Conservation (phyloP, 2,797 vertebrate species). For the Gallinago nigripennis region DNA sequence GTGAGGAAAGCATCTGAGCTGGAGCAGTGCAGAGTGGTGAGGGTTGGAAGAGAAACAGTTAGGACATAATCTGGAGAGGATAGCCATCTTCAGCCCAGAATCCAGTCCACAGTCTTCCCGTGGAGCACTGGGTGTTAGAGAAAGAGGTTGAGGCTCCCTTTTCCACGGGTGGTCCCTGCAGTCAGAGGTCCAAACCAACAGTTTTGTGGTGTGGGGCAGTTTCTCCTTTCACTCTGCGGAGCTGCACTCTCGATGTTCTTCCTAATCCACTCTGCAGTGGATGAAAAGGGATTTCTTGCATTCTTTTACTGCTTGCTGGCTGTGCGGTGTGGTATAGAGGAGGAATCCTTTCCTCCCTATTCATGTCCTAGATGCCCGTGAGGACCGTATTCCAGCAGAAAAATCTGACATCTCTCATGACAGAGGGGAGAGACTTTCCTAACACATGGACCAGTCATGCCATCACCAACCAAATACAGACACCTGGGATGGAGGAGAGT, state of each 20-base stretch:
- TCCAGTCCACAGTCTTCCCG: background rate
- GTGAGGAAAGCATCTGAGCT: background rate
- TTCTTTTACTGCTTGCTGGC: background rate
- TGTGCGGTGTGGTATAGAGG: background rate
- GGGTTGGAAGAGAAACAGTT: background rate
- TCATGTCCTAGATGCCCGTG: background rate
- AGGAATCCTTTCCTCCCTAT: background rate
- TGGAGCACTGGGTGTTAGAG: background rate
- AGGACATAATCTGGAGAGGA: background rate
- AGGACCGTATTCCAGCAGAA: background rate
- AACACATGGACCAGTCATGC: background rate
- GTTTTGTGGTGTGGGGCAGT: background rate
- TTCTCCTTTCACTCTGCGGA: background rate
- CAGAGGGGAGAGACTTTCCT: background rate
- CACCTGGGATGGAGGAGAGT: background rate
- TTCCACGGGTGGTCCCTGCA: accelerated
- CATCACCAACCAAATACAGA: background rate
- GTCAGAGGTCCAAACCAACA: background rate
- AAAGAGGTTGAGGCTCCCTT: background rate
- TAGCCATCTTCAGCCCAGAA: background rate
- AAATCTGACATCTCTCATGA: background rate
- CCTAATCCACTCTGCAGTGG: accelerated
- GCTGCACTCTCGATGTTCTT: background rate
- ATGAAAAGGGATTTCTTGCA: background rate
- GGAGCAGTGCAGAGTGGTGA: background rate